Percentiles rank a stretch among this genome's conserved stretches.
Evolutionary conservation across 2,113 vertebrate genomes (phyloP).

Genomic region (Zosterops lateralis): DNA sequence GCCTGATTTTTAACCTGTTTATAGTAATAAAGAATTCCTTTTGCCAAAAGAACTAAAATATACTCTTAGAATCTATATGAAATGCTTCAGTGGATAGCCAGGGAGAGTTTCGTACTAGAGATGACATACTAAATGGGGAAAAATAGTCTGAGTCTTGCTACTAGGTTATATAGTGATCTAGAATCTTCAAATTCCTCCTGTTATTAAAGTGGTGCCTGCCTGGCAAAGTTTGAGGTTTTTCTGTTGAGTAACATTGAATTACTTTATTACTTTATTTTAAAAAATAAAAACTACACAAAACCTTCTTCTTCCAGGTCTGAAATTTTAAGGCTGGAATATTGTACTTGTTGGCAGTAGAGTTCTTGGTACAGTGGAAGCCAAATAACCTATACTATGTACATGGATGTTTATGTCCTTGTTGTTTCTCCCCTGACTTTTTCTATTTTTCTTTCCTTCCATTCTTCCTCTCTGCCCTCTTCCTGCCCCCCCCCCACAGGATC

Average conservation of each 20-base stretch:
- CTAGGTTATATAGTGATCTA: background rate
- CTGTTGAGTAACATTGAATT: background rate
- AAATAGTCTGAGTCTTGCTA: background rate
- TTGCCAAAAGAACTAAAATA: background rate
- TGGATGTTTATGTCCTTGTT: background rate
- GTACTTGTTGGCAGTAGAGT: background rate
- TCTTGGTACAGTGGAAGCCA: background rate
- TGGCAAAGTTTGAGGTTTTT: background rate
- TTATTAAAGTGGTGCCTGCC: background rate
- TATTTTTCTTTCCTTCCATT: background rate
- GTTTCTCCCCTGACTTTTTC: background rate
- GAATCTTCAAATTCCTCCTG: background rate
- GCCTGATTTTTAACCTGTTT: background rate
- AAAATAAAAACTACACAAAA: background rate
- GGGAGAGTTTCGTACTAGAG: background rate
- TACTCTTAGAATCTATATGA: background rate
- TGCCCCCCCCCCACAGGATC: conserved; percentile 78
- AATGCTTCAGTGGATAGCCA: background rate
- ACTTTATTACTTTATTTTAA: background rate
- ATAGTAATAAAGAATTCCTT: background rate
- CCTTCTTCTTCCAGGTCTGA: background rate
- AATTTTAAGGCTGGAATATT: background rate
- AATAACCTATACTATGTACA: background rate
- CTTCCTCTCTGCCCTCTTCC: background rate
- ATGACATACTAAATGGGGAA: background rate